phyloP scores from a whole-genome alignment of 2,888 invertebrate species.

The Sphecodes monilicornis region DNA sequence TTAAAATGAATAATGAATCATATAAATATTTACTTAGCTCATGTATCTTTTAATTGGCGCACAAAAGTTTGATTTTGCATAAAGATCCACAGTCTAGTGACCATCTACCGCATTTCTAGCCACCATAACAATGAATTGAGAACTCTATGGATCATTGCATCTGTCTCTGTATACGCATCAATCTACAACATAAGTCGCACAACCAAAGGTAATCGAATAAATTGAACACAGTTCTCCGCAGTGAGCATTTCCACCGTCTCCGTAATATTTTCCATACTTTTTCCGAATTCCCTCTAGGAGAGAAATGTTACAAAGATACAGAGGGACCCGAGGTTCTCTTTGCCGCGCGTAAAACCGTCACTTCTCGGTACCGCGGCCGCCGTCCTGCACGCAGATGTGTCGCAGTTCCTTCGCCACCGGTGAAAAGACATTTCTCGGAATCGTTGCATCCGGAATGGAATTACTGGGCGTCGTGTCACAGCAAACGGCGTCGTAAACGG shows the following conservation, averaged over 20 bases:
- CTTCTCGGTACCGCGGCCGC: not conserved
- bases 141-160: not conserved
- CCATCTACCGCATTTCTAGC: not conserved
- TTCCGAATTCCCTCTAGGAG: not conserved
- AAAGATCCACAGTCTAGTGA: no score
- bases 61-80: no score
- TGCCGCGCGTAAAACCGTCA: not conserved
- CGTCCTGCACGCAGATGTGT: not conserved
- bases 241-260: not conserved
- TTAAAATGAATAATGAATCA: no score
- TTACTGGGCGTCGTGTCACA: constrained; percentile 2
- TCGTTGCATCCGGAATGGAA: constrained; percentile 5
- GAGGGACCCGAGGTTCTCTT: not conserved
- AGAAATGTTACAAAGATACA: not conserved
- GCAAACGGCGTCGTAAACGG: constrained; percentile 21
- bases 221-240: not conserved
- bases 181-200: not conserved
- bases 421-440: not conserved
- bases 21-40: no score
- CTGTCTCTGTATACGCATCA: not conserved
- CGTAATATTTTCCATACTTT: not conserved
- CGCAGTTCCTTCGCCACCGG: not conserved
- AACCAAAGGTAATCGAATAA: not conserved
- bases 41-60: no score
- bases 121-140: no score